Evolutionary conservation across 2,888 invertebrate species (phyloP).

Genomic region (Chymomyza fuscimana): DNA sequence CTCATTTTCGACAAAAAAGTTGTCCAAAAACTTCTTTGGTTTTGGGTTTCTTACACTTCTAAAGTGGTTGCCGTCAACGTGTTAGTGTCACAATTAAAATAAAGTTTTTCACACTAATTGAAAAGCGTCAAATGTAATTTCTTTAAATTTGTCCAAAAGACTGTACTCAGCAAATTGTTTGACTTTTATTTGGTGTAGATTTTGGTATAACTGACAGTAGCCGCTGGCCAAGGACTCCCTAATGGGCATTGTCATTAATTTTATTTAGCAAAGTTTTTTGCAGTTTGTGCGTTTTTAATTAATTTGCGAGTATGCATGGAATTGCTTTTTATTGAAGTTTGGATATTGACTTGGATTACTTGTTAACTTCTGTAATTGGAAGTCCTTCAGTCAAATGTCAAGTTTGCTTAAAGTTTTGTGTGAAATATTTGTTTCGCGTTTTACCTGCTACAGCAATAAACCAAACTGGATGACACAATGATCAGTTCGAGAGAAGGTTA

Average conservation of each 20-base stretch:
- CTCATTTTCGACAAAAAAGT: slow-evolving; percentile 39
- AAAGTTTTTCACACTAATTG: slow-evolving; percentile 71
- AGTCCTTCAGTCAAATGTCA: background rate
- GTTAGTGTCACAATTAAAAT: slow-evolving; percentile 76
- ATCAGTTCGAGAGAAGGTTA: too few relatives aligned
- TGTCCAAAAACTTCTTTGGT: slow-evolving; percentile 50
- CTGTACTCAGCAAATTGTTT: slow-evolving; percentile 46
- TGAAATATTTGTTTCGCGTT: too few relatives aligned
- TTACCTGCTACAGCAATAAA: too few relatives aligned
- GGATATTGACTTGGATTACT: background rate
- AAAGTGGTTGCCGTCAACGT: slow-evolving; percentile 51
- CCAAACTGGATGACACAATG: too few relatives aligned
- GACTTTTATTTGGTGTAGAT: slow-evolving; percentile 36
- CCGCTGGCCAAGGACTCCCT: slow-evolving; percentile 19
- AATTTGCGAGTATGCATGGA: background rate
- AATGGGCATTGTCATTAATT: slow-evolving; percentile 45
- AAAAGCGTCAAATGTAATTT: slow-evolving; percentile 72
- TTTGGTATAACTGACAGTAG: slow-evolving; percentile 1
- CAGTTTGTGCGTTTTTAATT: background rate
- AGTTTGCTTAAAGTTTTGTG: too few relatives aligned
- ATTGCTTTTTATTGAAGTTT: background rate
- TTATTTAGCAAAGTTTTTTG: slow-evolving; percentile 15
- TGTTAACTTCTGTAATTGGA: background rate
- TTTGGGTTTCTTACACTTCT: slow-evolving; percentile 19
- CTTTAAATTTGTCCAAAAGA: slow-evolving; percentile 51